phyloP scores from a whole-genome alignment of 2,888 invertebrate genomes.

The Acanthosepion pharaonis region DNA sequence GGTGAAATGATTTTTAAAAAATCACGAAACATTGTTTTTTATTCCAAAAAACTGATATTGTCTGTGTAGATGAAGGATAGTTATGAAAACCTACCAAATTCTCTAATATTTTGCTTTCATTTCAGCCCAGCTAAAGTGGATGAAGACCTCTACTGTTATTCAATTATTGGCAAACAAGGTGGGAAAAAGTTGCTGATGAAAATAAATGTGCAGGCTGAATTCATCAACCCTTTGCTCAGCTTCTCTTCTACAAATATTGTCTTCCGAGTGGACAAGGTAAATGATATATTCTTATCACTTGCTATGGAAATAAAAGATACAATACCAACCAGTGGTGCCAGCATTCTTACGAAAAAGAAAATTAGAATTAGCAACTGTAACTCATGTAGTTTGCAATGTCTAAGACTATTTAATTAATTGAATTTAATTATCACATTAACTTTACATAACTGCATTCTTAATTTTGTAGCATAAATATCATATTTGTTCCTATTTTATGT shows the following conservation, averaged over 20 bases:
- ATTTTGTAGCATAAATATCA: too few species aligned
- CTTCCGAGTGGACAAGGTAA: conserved; percentile 74
- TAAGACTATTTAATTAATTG: too few species aligned
- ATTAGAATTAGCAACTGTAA: too few species aligned
- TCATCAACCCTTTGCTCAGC: conserved; percentile 74
- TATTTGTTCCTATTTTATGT: too few species aligned
- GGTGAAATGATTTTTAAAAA: too few species aligned
- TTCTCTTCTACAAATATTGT: conserved; percentile 72
- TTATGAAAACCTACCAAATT: neutral
- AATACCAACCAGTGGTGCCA: too few species aligned
- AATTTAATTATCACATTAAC: too few species aligned
- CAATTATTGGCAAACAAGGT: conserved; percentile 74
- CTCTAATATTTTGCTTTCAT: neutral
- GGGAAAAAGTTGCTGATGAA: conserved; percentile 75
- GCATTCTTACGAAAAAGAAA: too few species aligned
- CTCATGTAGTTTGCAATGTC: too few species aligned
- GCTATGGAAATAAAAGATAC: too few species aligned
- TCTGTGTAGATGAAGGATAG: neutral
- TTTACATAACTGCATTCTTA: too few species aligned
- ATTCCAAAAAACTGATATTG: neutral
- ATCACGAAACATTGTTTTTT: too few species aligned
- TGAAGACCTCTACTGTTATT: conserved; percentile 73
- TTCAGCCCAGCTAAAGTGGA: conserved; percentile 71
- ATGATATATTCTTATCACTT: neutral
- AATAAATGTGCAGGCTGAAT: conserved; percentile 72